Evolutionary conservation across 2,113 vertebrate species (phyloP), one percentile per base, ranked within the genome.

Genomic region (Dipodomys stephensi): DNA sequence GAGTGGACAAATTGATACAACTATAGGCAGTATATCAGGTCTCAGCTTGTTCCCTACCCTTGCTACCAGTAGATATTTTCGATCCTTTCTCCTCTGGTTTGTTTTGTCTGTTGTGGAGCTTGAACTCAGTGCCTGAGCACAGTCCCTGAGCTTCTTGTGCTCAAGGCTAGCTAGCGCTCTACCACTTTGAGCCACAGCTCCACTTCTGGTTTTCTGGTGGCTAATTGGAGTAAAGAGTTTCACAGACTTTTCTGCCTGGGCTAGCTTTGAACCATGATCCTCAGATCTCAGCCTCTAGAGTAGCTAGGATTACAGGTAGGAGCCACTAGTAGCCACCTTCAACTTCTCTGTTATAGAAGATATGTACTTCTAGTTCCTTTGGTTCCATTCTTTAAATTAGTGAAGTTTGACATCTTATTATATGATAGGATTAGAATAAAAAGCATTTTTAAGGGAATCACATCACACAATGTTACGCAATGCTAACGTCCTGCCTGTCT

Each of bases 341-440:
- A 39, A 62, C 30, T 23, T 0, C 0, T 82, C 28, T 0, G 0
- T 87, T 49, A 67, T 73, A 62, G 19, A 72, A 8, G 64, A 19
- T 74, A 23, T 13, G 8, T 32, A 27, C 4, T 32, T 90, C 30
- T 71, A 22, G 57, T 35, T 92, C 71, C 8, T 77, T 30, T 76
- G 74, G 64, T 28, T 76, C 80, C 76, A 65, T 69, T 80, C 53
- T 27, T 12, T 60, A 87, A 32, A 73, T 23, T 60, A 6, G 69
- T 8, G 20, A 68, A 77, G 22, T 4, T 32, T 32, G 20, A 8
- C 16, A 23, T 68, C 7, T 82, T 69, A 60, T 86, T 62, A 22
- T 69, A 44, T 80, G 30, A 35, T 30, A 49, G 67, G 39, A 79
- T 62, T 46, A 72, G 22, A 76, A 79, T 6, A 73, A 39, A 23